phyloP scores from a whole-genome alignment of 1,140 invertebrate species.

The Conopomorpha cramerella region DNA sequence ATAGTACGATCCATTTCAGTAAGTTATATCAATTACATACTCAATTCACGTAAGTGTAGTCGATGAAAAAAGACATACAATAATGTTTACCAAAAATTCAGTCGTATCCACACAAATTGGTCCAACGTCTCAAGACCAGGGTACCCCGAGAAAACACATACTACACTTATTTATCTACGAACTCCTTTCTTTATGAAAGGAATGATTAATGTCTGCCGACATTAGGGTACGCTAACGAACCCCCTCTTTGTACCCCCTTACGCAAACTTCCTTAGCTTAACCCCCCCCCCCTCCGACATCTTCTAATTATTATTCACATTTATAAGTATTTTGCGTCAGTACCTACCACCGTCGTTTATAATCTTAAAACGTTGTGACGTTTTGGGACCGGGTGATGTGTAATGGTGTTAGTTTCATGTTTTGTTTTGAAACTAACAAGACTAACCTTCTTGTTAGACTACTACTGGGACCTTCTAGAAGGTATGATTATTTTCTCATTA shows the following conservation, averaged over 20 bases:
- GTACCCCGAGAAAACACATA: slow-evolving; percentile 59
- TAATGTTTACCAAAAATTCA: slow-evolving; percentile 4
- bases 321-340: slow-evolving; percentile 41
- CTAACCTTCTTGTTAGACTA: no score
- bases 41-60: no score
- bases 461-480: no score
- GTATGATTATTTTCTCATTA: no score
- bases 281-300: slow-evolving; percentile 8
- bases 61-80: no score
- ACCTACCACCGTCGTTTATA: no score
- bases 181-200: slow-evolving; percentile 58
- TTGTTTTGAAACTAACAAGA: slow-evolving; percentile 7
- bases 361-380: no score
- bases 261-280: slow-evolving; percentile 1
- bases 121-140: slow-evolving; percentile 34
- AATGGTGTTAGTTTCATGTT: slow-evolving; percentile 8
- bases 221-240: slow-evolving; percentile 51
- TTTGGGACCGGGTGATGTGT: no score
- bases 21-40: no score
- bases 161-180: slow-evolving; percentile 59
- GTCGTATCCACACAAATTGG: slow-evolving; percentile 26
- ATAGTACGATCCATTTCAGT: no score
- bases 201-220: slow-evolving; percentile 58
- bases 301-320: slow-evolving; percentile 51
- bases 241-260: slow-evolving; percentile 10